A percentile compares a stretch with the other conserved stretches of the same genome.
Evolutionary conservation across 1,140 invertebrate genomes (phyloP).

Genomic region (Palaemon carinicauda): DNA sequence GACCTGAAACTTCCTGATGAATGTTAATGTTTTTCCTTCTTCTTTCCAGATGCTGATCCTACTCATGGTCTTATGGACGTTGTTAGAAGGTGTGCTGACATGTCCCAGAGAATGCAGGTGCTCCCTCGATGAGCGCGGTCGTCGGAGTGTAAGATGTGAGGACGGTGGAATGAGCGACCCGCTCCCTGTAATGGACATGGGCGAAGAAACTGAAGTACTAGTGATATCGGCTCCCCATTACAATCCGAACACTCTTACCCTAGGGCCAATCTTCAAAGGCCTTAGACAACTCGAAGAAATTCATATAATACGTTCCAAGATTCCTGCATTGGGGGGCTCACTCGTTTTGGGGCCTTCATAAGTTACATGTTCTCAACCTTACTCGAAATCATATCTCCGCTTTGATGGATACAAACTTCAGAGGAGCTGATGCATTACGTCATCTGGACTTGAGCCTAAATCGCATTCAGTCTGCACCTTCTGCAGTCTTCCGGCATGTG

Average conservation of each 20-base stretch:
- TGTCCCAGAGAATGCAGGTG: constrained; percentile 63
- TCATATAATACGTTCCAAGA: constrained; percentile 77
- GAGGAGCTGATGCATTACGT: constrained; percentile 63
- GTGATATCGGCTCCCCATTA: constrained; percentile 74
- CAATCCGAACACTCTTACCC: constrained; percentile 74
- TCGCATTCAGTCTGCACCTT: constrained; percentile 68
- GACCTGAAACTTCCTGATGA: too few relatives aligned
- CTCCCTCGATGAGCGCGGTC: constrained; percentile 61
- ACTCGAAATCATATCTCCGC: constrained; percentile 80
- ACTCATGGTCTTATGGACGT: constrained; percentile 22
- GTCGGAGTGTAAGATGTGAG: constrained; percentile 66
- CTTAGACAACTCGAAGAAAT: constrained; percentile 77
- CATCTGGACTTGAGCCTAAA: constrained; percentile 68
- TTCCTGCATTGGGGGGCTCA: constrained; percentile 81
- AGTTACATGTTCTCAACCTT: constrained; percentile 75
- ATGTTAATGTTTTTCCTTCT: neutral
- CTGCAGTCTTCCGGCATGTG: constrained; percentile 78
- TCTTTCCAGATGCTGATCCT: constrained; percentile 27
- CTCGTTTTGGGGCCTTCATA: constrained; percentile 79
- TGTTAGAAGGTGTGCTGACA: neutral
- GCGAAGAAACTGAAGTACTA: constrained; percentile 73
- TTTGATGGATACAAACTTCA: constrained; percentile 67
- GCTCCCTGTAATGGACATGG: constrained; percentile 72
- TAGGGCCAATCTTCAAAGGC: constrained; percentile 76
- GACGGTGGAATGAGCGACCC: constrained; percentile 71